Evolutionary conservation across 2,113 vertebrate genomes (phyloP).

Genomic region (Neolamprologus cancellatus): DNA sequence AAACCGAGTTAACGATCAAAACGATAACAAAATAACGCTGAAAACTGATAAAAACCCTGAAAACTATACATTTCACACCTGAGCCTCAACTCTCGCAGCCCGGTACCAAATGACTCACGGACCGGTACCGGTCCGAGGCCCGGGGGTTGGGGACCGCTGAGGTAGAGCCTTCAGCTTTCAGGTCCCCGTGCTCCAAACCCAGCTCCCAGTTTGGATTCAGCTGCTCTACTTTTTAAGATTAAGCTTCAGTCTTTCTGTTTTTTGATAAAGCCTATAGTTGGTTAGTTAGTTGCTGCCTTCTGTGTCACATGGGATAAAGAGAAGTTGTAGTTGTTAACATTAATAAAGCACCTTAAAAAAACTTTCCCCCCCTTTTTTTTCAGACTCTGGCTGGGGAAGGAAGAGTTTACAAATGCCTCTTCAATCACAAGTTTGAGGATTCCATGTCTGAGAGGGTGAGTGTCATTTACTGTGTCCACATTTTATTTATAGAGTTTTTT

Average conservation of each 20-base stretch:
- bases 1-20: accelerated
- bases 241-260: neutral
- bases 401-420: slow-evolving; percentile 94
- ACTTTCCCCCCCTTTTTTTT: accelerated
- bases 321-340: neutral
- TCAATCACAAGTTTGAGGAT: slow-evolving; percentile 98
- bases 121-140: too few species aligned
- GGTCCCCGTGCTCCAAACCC: accelerated
- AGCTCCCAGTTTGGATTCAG: neutral
- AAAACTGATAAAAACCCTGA: too few species aligned
- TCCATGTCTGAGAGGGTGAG: slow-evolving; percentile 83
- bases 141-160: neutral
- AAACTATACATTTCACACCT: too few species aligned
- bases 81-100: too few species aligned
- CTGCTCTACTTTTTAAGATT: neutral
- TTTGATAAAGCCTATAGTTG: neutral
- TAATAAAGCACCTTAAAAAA: neutral
- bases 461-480: accelerated
- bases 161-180: neutral
- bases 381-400: slow-evolving; percentile 74
- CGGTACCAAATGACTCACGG: too few species aligned
- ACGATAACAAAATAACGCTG: too few species aligned
- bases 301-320: neutral
- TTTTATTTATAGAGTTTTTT: accelerated
- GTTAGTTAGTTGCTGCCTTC: neutral